A percentile compares a stretch with the other conserved stretches of the same genome.
These are phyloP conservation scores for Montifringilla adamsi DNA, from an alignment of 2,113 vertebrate genomes.

Conservation along the genomic window DNA sequence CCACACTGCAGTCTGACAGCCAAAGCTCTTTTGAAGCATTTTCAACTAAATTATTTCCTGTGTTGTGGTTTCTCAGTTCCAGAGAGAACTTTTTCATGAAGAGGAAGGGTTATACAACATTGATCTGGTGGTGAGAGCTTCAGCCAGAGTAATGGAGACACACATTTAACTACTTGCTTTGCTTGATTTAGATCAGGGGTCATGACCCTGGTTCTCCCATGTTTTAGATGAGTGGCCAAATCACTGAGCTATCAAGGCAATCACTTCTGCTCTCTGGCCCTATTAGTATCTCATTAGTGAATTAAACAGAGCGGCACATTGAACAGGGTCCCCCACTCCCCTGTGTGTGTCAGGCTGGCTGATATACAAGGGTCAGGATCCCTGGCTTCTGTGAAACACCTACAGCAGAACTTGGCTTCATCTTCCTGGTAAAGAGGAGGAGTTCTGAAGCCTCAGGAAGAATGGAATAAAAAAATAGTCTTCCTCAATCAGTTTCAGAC, in stretches of 20 bases:
- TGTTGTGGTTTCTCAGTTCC: neutral
- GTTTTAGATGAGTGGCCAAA: slow-evolving; percentile 31
- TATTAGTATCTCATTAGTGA: slow-evolving; percentile 40
- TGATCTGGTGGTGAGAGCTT: neutral
- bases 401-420: neutral
- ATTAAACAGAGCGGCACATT: neutral
- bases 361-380: neutral
- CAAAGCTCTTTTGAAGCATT: neutral
- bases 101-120: neutral
- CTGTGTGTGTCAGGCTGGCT: neutral
- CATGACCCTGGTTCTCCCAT: neutral
- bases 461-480: neutral
- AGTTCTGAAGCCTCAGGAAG: neutral
- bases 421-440: neutral
- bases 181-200: slow-evolving; percentile 11
- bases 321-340: neutral
- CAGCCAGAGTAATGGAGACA: neutral
- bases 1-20: neutral
- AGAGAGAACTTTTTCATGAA: neutral
- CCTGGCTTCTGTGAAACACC: neutral
- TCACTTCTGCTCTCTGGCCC: slow-evolving; percentile 11
- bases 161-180: neutral
- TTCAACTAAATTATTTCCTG: neutral
- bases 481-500: neutral
- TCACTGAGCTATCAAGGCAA: slow-evolving; percentile 37